Evolutionary conservation across 2,113 vertebrate genomes (phyloP).

Genomic region (Cromileptes altivelis): DNA sequence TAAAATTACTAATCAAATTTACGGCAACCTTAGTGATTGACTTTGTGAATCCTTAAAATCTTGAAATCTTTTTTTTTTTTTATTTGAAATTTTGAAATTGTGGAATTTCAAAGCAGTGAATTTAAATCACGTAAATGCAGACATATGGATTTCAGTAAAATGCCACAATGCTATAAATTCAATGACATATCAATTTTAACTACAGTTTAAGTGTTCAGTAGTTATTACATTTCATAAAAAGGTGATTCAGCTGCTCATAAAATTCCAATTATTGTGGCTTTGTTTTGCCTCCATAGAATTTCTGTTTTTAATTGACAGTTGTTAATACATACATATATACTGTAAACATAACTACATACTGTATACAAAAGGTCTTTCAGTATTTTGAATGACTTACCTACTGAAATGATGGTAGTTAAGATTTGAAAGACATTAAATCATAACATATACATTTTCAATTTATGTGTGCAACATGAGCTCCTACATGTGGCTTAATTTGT

Average conservation of each 20-base stretch:
- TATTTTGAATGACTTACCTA: not conserved
- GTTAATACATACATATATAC: not conserved
- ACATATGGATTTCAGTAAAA: not conserved
- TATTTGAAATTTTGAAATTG: not conserved
- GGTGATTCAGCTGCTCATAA: not conserved
- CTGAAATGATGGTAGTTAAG: not conserved
- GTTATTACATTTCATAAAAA: not conserved
- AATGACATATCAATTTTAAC: not conserved
- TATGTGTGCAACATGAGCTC: slow-evolving; percentile 48
- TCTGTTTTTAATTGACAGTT: not conserved
- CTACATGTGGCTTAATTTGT: slow-evolving; percentile 27
- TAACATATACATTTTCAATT: not conserved
- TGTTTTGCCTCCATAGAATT: not conserved
- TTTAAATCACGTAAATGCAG: not conserved
- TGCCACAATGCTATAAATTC: not conserved
- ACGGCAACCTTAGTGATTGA: not conserved
- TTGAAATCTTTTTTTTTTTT: not conserved
- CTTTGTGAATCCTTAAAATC: not conserved
- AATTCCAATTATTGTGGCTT: not conserved
- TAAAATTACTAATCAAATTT: not conserved
- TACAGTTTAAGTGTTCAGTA: not conserved
- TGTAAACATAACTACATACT: not conserved
- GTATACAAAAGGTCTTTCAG: not conserved
- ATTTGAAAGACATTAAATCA: not conserved
- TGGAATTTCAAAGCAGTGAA: not conserved